Conservation (phyloP, 2,888 invertebrate genomes). For the Drosophila kanekoi region DNA sequence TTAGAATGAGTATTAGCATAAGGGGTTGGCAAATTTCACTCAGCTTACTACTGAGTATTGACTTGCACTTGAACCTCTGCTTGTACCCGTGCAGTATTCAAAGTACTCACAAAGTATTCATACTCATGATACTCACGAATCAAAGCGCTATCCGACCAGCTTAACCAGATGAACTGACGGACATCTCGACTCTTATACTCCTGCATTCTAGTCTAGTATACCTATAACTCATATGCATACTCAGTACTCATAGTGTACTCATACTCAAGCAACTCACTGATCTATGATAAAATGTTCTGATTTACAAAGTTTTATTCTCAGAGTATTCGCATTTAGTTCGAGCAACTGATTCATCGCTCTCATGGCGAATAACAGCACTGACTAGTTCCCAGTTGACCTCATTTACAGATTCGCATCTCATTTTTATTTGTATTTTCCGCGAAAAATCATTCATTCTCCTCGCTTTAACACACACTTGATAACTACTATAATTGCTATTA, state of each 20-base stretch:
- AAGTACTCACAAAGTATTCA: neutral
- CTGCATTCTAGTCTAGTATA: neutral
- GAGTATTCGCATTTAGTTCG: neutral
- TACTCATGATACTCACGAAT: neutral
- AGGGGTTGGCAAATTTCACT: too few species aligned
- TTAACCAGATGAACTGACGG: neutral
- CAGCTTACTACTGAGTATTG: too few species aligned
- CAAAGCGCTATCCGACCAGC: neutral
- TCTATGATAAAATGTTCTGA: neutral
- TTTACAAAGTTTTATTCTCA: neutral
- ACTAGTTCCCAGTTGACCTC: conserved; percentile 11
- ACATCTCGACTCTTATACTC: neutral
- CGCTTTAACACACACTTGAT: conserved; percentile 6
- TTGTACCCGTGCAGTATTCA: neutral
- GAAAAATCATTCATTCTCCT: conserved; percentile 2
- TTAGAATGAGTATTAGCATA: too few species aligned
- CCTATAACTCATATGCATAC: neutral
- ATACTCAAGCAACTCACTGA: neutral
- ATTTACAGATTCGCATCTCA: conserved; percentile 1
- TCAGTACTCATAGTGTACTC: neutral
- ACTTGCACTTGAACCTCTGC: too few species aligned
- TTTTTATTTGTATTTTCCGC: conserved; percentile 12
- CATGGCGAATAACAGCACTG: neutral
- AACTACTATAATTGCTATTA: conserved; percentile 24
- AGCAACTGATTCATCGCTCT: conserved; percentile 1